A percentile compares a stretch with the other conserved stretches of the same genome.
phyloP scores from a whole-genome alignment of 2,888 invertebrate genomes.

The Phaedon cochleariae region DNA sequence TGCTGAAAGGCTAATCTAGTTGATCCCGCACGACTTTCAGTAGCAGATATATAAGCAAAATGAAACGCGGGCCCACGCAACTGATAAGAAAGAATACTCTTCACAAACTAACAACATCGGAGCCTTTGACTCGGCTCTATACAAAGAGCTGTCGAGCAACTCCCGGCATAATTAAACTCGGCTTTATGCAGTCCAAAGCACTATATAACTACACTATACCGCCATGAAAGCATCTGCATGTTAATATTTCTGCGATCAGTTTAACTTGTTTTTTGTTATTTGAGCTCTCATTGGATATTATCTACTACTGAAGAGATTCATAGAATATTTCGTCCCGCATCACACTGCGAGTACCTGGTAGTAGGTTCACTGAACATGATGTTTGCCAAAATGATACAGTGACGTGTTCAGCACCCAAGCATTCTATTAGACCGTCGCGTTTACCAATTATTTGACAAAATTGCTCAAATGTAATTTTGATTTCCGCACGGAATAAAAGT shows the following conservation, averaged over 20 bases:
- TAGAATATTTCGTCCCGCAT: too few species aligned
- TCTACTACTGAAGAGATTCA: too few species aligned
- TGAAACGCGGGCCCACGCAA: slow-evolving; percentile 5
- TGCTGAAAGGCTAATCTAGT: slow-evolving; percentile 4
- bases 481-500: too few species aligned
- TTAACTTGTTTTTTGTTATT: not conserved
- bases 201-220: not conserved
- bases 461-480: too few species aligned
- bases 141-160: slow-evolving; percentile 7
- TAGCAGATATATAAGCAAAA: slow-evolving; percentile 4
- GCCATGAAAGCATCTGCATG: not conserved
- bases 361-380: too few species aligned
- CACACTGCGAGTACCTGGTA: too few species aligned
- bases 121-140: not conserved
- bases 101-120: not conserved
- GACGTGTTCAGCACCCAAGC: too few species aligned
- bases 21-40: slow-evolving; percentile 4
- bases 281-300: not conserved
- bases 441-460: too few species aligned
- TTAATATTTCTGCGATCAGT: not conserved
- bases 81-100: slow-evolving; percentile 5
- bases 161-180: not conserved
- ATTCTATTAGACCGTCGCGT: too few species aligned
- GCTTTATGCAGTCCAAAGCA: slow-evolving; percentile 1
- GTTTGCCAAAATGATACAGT: too few species aligned